Evolutionary conservation across 2,113 vertebrate species (phyloP).

Genomic region (Onychostoma macrolepis): DNA sequence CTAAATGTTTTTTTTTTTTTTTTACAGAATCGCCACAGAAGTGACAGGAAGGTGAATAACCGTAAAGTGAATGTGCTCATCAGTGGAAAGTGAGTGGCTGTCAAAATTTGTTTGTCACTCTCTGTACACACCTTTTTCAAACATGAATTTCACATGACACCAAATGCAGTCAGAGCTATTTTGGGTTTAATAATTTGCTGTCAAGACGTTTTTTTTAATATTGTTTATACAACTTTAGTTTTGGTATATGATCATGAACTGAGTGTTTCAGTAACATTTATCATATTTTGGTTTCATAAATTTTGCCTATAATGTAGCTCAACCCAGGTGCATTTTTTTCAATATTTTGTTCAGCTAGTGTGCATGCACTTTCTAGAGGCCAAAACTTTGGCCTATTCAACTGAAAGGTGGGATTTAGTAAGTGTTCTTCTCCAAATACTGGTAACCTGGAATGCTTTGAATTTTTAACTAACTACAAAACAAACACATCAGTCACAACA

Average conservation of each 20-base stretch:
- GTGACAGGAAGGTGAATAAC: slow-evolving; percentile 92
- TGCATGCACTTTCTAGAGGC: neutral
- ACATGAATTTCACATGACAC: neutral
- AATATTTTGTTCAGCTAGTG: neutral
- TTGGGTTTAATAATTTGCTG: neutral
- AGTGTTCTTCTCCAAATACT: neutral
- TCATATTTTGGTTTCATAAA: too few species aligned
- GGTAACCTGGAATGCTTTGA: neutral
- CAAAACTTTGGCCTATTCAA: neutral
- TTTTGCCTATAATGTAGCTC: neutral
- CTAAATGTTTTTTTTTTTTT: neutral
- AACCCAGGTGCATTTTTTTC: neutral
- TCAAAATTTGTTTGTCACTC: neutral
- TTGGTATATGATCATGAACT: neutral
- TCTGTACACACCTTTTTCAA: neutral
- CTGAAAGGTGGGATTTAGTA: neutral
- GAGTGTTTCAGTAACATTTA: neutral
- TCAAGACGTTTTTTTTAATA: neutral
- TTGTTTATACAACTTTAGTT: neutral
- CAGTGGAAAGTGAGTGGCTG: slow-evolving; percentile 84
- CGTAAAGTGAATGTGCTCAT: slow-evolving; percentile 85
- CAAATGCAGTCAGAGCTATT: neutral
- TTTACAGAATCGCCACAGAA: slow-evolving; percentile 89
- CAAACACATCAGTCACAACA: neutral
- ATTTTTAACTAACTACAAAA: neutral